Conservation (phyloP, 1,140 invertebrate genomes). For the Halyomorpha halys region DNA sequence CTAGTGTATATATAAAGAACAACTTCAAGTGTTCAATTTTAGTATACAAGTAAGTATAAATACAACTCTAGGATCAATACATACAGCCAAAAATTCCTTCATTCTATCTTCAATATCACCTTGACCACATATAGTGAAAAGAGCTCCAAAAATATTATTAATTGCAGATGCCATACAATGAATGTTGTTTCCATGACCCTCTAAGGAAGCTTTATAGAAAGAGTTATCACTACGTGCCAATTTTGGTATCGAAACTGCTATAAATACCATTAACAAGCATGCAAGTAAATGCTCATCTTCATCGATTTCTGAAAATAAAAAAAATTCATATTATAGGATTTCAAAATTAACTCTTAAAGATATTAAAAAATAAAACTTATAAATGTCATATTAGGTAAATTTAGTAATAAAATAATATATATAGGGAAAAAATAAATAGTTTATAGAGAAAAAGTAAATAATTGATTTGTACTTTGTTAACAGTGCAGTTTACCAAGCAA, state of each 20-base stretch:
- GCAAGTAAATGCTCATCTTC: slow-evolving; percentile 91
- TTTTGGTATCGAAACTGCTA: slow-evolving; percentile 94
- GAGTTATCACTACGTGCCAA: slow-evolving; percentile 83
- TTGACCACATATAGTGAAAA: slow-evolving; percentile 90
- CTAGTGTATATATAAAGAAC: too few species aligned
- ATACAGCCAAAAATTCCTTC: slow-evolving; percentile 91
- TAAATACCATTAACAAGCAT: slow-evolving; percentile 96
- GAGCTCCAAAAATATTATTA: slow-evolving; percentile 90
- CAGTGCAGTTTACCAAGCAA: too few species aligned
- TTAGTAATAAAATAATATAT: background rate
- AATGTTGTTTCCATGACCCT: slow-evolving; percentile 95
- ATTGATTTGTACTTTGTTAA: too few species aligned
- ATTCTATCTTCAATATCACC: slow-evolving; percentile 94
- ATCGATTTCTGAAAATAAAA: slow-evolving; percentile 38
- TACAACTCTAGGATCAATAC: background rate
- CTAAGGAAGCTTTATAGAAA: slow-evolving; percentile 79
- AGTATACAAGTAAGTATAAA: too few species aligned
- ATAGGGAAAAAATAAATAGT: background rate
- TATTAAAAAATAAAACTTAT: slow-evolving; percentile 7
- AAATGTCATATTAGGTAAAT: slow-evolving; percentile 6
- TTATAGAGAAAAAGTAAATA: too few species aligned
- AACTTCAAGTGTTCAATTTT: too few species aligned
- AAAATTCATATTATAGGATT: too few species aligned
- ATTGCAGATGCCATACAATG: slow-evolving; percentile 94
- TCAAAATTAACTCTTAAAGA: too few species aligned